Conservation (phyloP, 2,797 vertebrate species). For the Menidia menidia region DNA sequence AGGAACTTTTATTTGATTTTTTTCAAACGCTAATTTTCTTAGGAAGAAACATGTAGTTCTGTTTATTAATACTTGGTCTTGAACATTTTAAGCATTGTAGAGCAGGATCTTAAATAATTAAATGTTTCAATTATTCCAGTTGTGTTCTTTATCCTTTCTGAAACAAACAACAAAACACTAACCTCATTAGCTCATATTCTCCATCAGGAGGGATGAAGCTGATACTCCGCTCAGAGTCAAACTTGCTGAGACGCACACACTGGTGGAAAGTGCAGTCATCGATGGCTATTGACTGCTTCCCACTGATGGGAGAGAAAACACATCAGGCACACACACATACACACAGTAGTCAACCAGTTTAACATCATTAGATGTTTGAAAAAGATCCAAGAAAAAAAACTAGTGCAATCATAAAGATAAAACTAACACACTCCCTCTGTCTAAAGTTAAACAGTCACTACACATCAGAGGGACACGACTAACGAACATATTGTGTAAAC, state of each 20-base stretch:
- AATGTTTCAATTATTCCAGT: neutral
- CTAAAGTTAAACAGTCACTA: conserved; percentile 13
- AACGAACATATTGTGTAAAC: conserved; percentile 33
- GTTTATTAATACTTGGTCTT: no score
- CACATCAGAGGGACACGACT: conserved; percentile 31
- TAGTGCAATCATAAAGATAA: conserved; percentile 3
- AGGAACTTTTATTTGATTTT: neutral
- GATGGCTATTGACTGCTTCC: conserved; percentile 94
- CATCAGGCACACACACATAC: conserved; percentile 21
- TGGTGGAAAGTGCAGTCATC: conserved; percentile 89
- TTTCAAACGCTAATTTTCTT: neutral
- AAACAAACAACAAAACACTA: conserved; percentile 19
- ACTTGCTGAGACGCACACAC: conserved; percentile 94
- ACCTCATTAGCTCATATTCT: conserved; percentile 99
- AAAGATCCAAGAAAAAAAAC: neutral
- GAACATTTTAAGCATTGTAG: no score
- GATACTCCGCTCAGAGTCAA: conserved; percentile 98
- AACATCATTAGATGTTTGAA: neutral
- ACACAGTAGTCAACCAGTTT: conserved; percentile 2
- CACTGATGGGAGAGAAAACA: conserved; percentile 77
- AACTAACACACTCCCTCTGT: conserved; percentile 42
- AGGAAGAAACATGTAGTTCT: neutral
- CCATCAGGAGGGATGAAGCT: conserved; percentile 99
- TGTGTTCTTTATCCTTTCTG: neutral
- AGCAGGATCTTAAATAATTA: neutral